phyloP scores from a whole-genome alignment of 2,113 vertebrate species.

The Eidolon helvum region DNA sequence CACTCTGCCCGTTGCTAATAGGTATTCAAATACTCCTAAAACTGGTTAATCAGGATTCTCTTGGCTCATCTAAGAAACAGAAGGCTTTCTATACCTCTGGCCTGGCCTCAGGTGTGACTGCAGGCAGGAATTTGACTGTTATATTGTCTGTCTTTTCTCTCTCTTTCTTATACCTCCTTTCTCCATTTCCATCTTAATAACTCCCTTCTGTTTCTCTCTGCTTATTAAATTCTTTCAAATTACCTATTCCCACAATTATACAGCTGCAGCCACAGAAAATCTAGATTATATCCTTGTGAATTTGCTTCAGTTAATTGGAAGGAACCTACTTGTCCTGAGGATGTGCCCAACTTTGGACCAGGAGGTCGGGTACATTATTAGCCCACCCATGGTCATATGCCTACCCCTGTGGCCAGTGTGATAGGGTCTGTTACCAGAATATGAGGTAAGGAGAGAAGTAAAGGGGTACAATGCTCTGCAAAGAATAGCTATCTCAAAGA shows the following conservation, averaged over 20 bases:
- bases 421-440: background rate
- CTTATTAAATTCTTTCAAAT: background rate
- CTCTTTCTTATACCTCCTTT: background rate
- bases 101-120: background rate
- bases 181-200: background rate
- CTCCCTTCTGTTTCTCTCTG: background rate
- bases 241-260: background rate
- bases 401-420: background rate
- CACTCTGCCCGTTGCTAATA: background rate
- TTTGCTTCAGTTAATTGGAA: background rate
- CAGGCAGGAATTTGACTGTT: rapidly evolving
- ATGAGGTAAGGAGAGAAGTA: background rate
- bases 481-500: background rate
- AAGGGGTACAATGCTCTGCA: background rate
- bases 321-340: background rate
- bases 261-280: background rate
- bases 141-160: background rate
- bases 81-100: background rate
- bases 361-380: background rate
- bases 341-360: background rate
- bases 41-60: background rate
- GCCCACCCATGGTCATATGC: background rate
- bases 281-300: background rate
- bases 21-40: background rate
- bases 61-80: background rate